These are phyloP conservation scores for Hirundichthys speculiger DNA, from an alignment of 2,113 vertebrate genomes.

Conservation along the genomic window DNA sequence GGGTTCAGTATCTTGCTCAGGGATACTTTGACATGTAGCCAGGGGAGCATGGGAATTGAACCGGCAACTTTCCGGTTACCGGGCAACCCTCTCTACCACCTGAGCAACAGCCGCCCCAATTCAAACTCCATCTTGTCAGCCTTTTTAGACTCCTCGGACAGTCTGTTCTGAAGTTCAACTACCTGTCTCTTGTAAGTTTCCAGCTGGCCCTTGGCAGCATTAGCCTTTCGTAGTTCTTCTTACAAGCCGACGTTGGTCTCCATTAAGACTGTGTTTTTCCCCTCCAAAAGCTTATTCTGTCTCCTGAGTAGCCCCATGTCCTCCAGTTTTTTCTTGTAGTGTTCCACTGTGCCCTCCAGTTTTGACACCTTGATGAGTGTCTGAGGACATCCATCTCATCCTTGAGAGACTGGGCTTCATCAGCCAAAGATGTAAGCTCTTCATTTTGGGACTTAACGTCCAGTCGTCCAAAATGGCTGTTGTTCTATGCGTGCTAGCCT, in stretches of 20 bases:
- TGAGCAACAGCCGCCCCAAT: no score
- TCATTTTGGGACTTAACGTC: constrained; percentile 95
- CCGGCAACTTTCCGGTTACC: no score
- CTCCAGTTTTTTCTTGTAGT: constrained; percentile 98
- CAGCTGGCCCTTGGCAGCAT: constrained; percentile 90
- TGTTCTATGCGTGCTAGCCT: no score
- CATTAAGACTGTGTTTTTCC: constrained; percentile 97
- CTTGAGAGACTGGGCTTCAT: constrained; percentile 96
- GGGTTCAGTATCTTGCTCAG: no score
- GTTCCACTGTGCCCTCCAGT: constrained; percentile 95
- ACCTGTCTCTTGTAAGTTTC: constrained; percentile 99
- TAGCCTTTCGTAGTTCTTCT: constrained; percentile 94
- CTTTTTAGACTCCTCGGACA: constrained; percentile 99
- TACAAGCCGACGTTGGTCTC: constrained; percentile 93
- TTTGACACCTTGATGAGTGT: constrained; percentile 96
- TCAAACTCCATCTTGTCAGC: constrained; percentile 99
- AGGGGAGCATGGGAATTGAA: no score
- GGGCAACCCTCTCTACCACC: no score
- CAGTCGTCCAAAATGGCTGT: no score
- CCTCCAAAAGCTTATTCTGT: constrained; percentile 96
- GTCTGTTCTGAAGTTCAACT: constrained; percentile 96
- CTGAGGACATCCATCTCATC: constrained; percentile 98
- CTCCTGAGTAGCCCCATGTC: constrained; percentile 94
- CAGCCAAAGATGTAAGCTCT: constrained; percentile 91
- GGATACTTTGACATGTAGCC: no score